A percentile compares a stretch with the other conserved stretches of the same genome.
Evolutionary conservation across 2,797 vertebrate genomes (phyloP).

Genomic region (Sebastes dallii): DNA sequence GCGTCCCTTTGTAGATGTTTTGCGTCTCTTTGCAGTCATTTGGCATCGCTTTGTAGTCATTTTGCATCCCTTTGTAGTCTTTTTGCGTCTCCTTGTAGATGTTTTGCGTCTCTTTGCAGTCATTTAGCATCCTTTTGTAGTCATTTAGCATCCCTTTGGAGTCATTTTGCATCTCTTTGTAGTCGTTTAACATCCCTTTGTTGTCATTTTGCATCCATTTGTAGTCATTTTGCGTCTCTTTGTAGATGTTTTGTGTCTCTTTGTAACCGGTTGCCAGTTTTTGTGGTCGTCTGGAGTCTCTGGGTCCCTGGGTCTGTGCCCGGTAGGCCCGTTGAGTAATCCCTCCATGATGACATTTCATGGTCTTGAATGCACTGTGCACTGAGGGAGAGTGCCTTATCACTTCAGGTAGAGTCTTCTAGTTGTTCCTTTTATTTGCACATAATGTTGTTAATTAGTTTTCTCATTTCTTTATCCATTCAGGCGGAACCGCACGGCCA

Average conservation of each 20-base stretch:
- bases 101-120: background rate
- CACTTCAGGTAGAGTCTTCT: background rate
- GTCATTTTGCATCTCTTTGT: too few species aligned
- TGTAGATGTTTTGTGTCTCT: background rate
- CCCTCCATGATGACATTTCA: background rate
- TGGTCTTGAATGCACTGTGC: background rate
- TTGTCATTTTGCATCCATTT: rapidly evolving
- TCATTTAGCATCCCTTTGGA: background rate
- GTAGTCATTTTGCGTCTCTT: background rate
- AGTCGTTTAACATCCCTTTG: rapidly evolving
- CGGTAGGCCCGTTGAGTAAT: background rate
- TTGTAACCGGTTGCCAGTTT: background rate
- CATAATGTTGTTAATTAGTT: conserved; percentile 9
- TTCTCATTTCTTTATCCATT: conserved; percentile 9
- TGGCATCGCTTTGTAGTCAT: background rate
- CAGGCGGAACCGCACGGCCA: conserved; percentile 92
- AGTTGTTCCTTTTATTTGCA: background rate
- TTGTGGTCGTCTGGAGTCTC: background rate
- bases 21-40: too few species aligned
- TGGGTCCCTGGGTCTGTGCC: background rate
- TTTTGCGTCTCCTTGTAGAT: background rate
- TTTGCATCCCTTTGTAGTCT: background rate
- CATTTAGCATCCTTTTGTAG: too few species aligned
- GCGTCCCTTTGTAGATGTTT: background rate
- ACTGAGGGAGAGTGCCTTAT: background rate